These are phyloP conservation scores for Thereva nobilitata DNA, from an alignment of 2,888 invertebrate species.

Conservation along the genomic window DNA sequence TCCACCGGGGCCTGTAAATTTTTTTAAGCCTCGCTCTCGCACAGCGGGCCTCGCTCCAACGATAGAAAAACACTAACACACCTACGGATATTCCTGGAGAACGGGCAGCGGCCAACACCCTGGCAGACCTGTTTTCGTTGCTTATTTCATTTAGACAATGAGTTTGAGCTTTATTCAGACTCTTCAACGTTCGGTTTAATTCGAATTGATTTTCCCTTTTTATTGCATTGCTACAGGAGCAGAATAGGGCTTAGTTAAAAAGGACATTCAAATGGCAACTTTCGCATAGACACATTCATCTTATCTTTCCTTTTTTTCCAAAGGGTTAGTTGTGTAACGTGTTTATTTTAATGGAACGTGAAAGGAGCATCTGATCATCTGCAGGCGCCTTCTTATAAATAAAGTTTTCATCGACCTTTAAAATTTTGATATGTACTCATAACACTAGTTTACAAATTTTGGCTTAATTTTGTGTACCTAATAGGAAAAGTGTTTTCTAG, in stretches of 20 bases:
- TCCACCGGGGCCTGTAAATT: conserved; percentile 39
- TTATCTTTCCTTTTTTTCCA: too few species aligned
- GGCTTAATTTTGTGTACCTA: too few species aligned
- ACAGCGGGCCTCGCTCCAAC: conserved; percentile 7
- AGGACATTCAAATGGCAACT: neutral
- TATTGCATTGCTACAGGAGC: conserved; percentile 17
- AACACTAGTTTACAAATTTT: too few species aligned
- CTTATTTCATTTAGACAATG: conserved; percentile 43
- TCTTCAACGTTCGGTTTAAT: conserved; percentile 38
- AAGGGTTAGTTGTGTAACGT: too few species aligned
- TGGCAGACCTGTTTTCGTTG: conserved; percentile 41
- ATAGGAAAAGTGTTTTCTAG: too few species aligned
- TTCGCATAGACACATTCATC: too few species aligned
- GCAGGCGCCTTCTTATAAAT: too few species aligned
- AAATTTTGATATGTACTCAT: too few species aligned
- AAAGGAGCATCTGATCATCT: too few species aligned
- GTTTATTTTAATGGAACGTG: too few species aligned
- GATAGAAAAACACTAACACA: conserved; percentile 33
- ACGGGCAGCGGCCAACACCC: conserved; percentile 35
- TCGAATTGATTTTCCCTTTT: conserved; percentile 40
- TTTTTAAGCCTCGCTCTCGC: conserved; percentile 34
- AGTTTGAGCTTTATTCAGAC: conserved; percentile 38
- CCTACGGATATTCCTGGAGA: conserved; percentile 19
- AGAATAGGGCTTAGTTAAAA: conserved; percentile 34
- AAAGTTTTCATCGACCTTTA: too few species aligned